Evolutionary conservation across 1,140 invertebrate species (phyloP).

Genomic region (Archivesica marissinica): DNA sequence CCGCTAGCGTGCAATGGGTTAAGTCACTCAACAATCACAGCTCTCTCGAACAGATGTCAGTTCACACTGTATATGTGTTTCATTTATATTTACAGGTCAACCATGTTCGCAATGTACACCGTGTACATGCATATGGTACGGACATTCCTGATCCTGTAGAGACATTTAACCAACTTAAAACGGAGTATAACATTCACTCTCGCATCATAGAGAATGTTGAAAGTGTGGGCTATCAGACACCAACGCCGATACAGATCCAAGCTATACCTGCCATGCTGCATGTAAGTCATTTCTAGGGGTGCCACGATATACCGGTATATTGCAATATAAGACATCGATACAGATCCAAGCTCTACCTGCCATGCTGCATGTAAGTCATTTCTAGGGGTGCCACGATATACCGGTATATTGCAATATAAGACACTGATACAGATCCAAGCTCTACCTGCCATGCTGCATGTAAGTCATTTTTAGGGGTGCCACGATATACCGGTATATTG

Average conservation of each 20-base stretch:
- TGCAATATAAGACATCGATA: too few species aligned
- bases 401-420: too few species aligned
- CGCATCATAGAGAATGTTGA: slow-evolving; percentile 90
- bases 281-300: slow-evolving; percentile 69
- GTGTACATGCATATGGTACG: slow-evolving; percentile 91
- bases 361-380: slow-evolving; percentile 87
- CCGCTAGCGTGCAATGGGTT: too few species aligned
- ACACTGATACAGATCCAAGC: slow-evolving; percentile 98
- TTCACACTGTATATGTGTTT: not conserved
- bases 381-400: too few species aligned
- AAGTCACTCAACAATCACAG: too few species aligned
- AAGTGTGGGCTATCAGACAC: slow-evolving; percentile 90
- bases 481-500: too few species aligned
- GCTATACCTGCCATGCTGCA: slow-evolving; percentile 93
- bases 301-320: too few species aligned
- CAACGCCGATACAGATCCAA: slow-evolving; percentile 98
- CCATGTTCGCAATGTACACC: slow-evolving; percentile 89
- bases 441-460: slow-evolving; percentile 92
- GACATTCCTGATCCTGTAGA: slow-evolving; percentile 90
- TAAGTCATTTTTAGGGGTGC: slow-evolving; percentile 66
- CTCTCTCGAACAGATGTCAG: too few species aligned
- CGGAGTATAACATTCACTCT: slow-evolving; percentile 73
- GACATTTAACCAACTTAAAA: slow-evolving; percentile 88
- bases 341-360: slow-evolving; percentile 97
- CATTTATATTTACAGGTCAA: slow-evolving; percentile 87